Evolutionary conservation across 2,113 vertebrate species (phyloP).

Genomic region (Anguilla japonica): DNA sequence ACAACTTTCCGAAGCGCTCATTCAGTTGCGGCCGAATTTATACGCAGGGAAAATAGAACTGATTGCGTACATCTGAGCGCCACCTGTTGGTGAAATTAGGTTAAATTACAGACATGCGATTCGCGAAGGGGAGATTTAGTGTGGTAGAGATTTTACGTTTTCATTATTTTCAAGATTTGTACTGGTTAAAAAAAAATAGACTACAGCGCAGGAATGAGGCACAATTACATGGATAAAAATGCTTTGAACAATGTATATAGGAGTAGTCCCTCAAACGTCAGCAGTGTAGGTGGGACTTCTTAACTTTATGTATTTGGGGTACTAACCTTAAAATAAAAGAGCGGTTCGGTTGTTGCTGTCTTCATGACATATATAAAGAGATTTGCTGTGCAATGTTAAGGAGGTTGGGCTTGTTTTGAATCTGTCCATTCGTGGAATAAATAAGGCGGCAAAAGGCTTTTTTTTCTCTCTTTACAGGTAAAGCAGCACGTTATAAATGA

Average conservation of each 20-base stretch:
- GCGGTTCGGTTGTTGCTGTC: not conserved
- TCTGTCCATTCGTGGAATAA: not conserved
- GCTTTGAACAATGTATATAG: not conserved
- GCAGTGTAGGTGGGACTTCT: not conserved
- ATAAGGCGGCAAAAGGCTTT: not conserved
- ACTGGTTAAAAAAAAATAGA: not conserved
- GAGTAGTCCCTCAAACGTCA: not conserved
- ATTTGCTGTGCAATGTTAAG: not conserved
- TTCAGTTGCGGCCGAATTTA: no score
- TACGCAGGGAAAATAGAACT: not conserved
- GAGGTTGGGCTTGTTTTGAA: not conserved
- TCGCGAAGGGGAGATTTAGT: not conserved
- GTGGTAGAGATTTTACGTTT: not conserved
- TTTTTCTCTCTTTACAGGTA: not conserved
- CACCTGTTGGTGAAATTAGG: conserved; percentile 15
- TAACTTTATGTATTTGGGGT: not conserved
- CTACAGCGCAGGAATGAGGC: not conserved
- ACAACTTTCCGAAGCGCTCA: not conserved
- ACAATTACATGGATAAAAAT: not conserved
- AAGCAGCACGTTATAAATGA: not conserved
- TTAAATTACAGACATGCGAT: not conserved
- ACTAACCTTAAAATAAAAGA: not conserved
- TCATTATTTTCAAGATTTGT: not conserved
- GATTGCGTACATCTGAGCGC: not conserved
- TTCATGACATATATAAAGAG: not conserved